phyloP scores from a whole-genome alignment of 2,888 invertebrate species.

The Noctua comes region DNA sequence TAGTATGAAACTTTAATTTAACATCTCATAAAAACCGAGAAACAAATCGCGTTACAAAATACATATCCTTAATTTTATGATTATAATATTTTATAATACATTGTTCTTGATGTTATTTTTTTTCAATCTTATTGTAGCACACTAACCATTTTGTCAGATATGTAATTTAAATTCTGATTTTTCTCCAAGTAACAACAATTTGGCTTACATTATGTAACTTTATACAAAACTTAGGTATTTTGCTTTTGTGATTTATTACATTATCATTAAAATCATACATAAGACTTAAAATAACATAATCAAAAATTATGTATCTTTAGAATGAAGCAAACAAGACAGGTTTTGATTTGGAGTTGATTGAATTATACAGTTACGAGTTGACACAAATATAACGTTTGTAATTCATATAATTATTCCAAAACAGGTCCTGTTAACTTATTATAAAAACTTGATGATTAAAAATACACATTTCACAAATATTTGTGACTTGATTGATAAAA shows the following conservation, averaged over 20 bases:
- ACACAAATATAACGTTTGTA: conserved; percentile 37
- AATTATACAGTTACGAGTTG: conserved; percentile 36
- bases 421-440: conserved; percentile 74
- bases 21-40: conserved; percentile 89
- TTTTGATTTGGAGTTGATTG: conserved; percentile 53
- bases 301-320: conserved; percentile 71
- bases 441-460: conserved; percentile 67
- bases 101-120: conserved; percentile 87
- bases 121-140: conserved; percentile 89
- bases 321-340: conserved; percentile 68
- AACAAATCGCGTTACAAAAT: conserved; percentile 89
- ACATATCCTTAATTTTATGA: conserved; percentile 89
- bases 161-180: conserved; percentile 90
- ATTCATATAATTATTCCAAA: conserved; percentile 64
- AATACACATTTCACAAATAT: conserved; percentile 68
- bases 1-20: conserved; percentile 82
- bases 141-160: conserved; percentile 91
- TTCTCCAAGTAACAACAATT: conserved; percentile 89
- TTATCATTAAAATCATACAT: conserved; percentile 78
- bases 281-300: conserved; percentile 73
- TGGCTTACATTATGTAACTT: conserved; percentile 86
- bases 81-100: conserved; percentile 89
- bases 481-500: conserved; percentile 79
- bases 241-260: conserved; percentile 76
- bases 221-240: conserved; percentile 81